These are phyloP conservation scores for Siniperca knerii DNA, from an alignment of 2,113 vertebrate species.

Conservation along the genomic window DNA sequence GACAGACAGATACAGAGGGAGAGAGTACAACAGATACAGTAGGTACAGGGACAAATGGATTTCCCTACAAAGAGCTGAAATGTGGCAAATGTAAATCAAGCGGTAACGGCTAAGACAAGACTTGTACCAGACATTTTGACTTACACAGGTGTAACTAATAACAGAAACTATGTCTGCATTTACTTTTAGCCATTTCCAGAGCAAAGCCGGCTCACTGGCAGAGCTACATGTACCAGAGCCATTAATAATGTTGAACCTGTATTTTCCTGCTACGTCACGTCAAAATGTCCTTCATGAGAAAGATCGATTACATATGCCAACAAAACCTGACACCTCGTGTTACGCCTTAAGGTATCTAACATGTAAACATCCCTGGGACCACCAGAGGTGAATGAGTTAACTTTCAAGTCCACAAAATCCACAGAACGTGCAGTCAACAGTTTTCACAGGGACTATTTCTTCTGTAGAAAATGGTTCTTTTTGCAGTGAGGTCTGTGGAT, in stretches of 20 bases:
- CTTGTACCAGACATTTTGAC: slow-evolving; percentile 36
- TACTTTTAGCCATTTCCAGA: background rate
- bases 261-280: background rate
- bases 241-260: background rate
- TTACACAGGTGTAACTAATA: background rate
- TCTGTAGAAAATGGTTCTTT: too few species aligned
- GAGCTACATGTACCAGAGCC: background rate
- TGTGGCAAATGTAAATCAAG: slow-evolving; percentile 40
- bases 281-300: slow-evolving; percentile 32
- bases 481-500: too few species aligned
- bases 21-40: slow-evolving; percentile 71
- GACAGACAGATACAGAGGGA: slow-evolving; percentile 76
- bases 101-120: background rate
- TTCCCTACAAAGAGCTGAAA: slow-evolving; percentile 68
- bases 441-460: too few species aligned
- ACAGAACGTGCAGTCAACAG: background rate
- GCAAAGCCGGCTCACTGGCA: background rate
- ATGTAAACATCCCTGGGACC: background rate
- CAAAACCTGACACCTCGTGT: slow-evolving; percentile 12
- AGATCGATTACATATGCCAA: background rate
- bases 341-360: slow-evolving; percentile 7
- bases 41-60: slow-evolving; percentile 67
- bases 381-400: background rate
- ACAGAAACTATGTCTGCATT: background rate
- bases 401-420: background rate